These are phyloP conservation scores for Temnothorax rugatulus DNA, from an alignment of 2,888 invertebrate species.

Conservation along the genomic window DNA sequence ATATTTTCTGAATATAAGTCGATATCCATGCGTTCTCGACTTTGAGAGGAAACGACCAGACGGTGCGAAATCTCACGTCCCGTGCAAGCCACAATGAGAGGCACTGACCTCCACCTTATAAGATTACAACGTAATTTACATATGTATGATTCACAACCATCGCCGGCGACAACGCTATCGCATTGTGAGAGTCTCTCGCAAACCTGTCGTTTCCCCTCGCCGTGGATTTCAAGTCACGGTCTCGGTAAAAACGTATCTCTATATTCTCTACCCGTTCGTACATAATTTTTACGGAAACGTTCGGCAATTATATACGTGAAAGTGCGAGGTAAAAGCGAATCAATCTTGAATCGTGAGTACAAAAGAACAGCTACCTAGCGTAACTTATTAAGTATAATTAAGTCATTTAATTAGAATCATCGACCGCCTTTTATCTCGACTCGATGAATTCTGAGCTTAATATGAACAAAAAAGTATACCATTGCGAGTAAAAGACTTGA, in stretches of 20 bases:
- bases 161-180: neutral
- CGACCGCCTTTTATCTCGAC: constrained; percentile 9
- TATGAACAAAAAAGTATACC: neutral
- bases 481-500: neutral
- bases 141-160: constrained; percentile 37
- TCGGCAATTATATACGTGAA: constrained; percentile 13
- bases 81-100: neutral
- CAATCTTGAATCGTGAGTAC: neutral
- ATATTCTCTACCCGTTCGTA: neutral
- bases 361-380: neutral
- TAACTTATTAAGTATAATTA: constrained; percentile 29
- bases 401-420: constrained; percentile 1
- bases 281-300: neutral
- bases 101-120: constrained; percentile 47
- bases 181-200: neutral
- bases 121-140: constrained; percentile 50
- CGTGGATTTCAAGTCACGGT: neutral
- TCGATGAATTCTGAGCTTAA: neutral
- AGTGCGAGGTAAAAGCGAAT: constrained; percentile 38
- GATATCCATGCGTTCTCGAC: neutral
- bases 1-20: neutral
- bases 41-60: neutral
- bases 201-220: neutral
- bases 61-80: constrained; percentile 7
- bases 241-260: neutral